phyloP scores from a whole-genome alignment of 2,797 vertebrate genomes.

The Lacerta viridis region DNA sequence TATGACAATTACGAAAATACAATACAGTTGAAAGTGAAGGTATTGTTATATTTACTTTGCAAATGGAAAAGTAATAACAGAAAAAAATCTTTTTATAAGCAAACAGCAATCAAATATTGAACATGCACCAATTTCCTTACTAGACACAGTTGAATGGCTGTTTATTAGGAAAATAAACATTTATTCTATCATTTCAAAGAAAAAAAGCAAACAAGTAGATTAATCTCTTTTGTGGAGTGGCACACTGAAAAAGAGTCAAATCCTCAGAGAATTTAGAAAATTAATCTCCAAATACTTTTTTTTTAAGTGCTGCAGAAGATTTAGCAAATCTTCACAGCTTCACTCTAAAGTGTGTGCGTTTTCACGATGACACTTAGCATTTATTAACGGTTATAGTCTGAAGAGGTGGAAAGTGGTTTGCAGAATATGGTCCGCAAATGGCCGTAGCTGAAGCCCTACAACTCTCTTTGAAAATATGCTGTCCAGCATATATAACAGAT shows the following conservation, averaged over 20 bases:
- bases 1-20: slow-evolving; percentile 35
- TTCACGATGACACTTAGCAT: background rate
- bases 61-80: slow-evolving; percentile 37
- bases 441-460: background rate
- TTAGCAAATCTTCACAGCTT: slow-evolving; percentile 18
- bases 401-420: background rate
- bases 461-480: background rate
- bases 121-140: slow-evolving; percentile 34
- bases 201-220: slow-evolving; percentile 20
- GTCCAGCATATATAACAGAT: background rate
- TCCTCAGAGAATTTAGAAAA: slow-evolving; percentile 22
- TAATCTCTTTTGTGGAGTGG: slow-evolving; percentile 20
- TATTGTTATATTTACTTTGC: slow-evolving; percentile 44
- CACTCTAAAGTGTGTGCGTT: background rate
- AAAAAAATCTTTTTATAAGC: slow-evolving; percentile 23
- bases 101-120: slow-evolving; percentile 41
- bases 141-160: slow-evolving; percentile 39
- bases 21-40: background rate
- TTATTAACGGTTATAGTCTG: background rate
- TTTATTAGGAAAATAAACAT: slow-evolving; percentile 51
- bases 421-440: background rate
- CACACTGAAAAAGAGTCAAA: slow-evolving; percentile 18
- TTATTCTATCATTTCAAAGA: slow-evolving; percentile 39
- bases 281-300: background rate
- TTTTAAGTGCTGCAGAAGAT: slow-evolving; percentile 5